These are phyloP conservation scores for Heliothis virescens DNA, from an alignment of 1,140 invertebrate genomes.

Conservation along the genomic window DNA sequence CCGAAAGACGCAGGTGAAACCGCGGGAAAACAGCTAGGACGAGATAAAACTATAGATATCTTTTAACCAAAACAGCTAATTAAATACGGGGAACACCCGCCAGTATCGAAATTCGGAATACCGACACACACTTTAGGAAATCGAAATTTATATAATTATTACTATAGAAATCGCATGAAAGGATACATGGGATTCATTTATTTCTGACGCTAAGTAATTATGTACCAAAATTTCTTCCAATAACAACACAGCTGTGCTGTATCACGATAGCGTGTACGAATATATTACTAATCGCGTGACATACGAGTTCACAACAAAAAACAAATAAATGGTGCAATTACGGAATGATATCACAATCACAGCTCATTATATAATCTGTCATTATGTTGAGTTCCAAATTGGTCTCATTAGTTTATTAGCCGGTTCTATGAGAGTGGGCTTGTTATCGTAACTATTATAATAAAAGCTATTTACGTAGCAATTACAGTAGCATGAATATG, in stretches of 20 bases:
- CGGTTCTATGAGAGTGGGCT: not conserved
- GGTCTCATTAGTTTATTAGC: not conserved
- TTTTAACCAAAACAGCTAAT: no score
- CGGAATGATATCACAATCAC: conserved; percentile 2
- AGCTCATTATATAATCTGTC: not conserved
- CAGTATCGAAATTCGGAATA: no score
- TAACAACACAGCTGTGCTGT: not conserved
- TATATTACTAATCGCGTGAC: not conserved
- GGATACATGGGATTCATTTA: no score
- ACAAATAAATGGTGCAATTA: conserved; percentile 29
- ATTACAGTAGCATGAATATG: not conserved
- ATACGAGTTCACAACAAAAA: not conserved
- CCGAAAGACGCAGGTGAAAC: no score
- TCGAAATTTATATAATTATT: no score
- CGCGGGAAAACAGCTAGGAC: no score
- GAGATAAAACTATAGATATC: no score
- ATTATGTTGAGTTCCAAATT: conserved; percentile 13
- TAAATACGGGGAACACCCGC: no score
- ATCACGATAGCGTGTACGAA: not conserved
- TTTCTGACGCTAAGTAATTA: no score
- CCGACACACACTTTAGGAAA: no score
- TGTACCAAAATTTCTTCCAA: no score
- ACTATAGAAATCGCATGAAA: no score
- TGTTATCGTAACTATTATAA: not conserved
- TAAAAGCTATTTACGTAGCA: not conserved